These are phyloP conservation scores for Drosophila orosa DNA, from an alignment of 1,140 invertebrate species.

Conservation along the genomic window DNA sequence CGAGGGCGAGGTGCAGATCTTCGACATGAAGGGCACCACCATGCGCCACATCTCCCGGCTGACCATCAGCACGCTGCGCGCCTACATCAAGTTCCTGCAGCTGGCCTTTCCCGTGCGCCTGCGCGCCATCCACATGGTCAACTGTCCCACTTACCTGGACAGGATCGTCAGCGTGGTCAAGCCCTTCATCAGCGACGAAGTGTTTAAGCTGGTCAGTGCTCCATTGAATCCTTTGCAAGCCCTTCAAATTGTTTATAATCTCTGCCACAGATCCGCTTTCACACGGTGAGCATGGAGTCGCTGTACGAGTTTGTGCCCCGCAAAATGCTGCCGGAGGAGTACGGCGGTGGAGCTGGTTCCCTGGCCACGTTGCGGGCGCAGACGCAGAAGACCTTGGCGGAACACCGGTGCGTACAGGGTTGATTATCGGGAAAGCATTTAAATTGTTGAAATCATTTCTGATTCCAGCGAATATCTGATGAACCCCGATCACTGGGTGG, in stretches of 20 bases:
- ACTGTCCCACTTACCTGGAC: slow-evolving; percentile 87
- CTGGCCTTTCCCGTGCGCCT: slow-evolving; percentile 90
- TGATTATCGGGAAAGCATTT: background rate
- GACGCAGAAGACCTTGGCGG: slow-evolving; percentile 84
- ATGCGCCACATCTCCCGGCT: slow-evolving; percentile 87
- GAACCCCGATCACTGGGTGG: slow-evolving; percentile 69
- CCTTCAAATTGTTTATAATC: background rate
- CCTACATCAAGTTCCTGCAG: slow-evolving; percentile 85
- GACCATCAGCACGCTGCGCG: slow-evolving; percentile 86
- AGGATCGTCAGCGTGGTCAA: slow-evolving; percentile 87
- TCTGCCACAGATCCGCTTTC: slow-evolving; percentile 86
- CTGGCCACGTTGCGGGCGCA: slow-evolving; percentile 86
- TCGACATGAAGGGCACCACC: slow-evolving; percentile 87
- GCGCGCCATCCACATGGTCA: slow-evolving; percentile 90
- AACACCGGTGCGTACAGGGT: slow-evolving; percentile 56
- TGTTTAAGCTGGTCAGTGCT: slow-evolving; percentile 80
- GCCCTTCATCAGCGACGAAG: slow-evolving; percentile 88
- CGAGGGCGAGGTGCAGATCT: slow-evolving; percentile 88
- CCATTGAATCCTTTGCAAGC: too few species aligned
- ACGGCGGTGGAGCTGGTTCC: slow-evolving; percentile 87
- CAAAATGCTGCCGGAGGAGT: slow-evolving; percentile 88
- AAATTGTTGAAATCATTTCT: slow-evolving; percentile 4
- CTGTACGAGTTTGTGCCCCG: slow-evolving; percentile 87
- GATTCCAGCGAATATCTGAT: slow-evolving; percentile 71
- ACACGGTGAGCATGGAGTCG: slow-evolving; percentile 86